Evolutionary conservation across 1,140 invertebrate species (phyloP).

Genomic region (Chlorops oryzae): DNA sequence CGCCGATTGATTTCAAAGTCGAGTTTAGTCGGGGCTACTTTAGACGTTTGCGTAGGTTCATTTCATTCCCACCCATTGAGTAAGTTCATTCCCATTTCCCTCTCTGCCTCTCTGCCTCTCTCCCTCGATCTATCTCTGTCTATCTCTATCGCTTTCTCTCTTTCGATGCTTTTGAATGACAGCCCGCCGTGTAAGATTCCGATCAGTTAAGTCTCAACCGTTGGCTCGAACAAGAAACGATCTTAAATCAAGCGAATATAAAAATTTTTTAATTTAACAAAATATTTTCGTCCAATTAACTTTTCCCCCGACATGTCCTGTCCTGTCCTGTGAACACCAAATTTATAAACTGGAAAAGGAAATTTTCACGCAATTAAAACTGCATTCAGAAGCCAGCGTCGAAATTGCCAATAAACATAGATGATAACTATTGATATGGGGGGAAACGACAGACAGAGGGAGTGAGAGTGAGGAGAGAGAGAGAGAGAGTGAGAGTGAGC

Average conservation of each 20-base stretch:
- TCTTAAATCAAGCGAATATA: too few species aligned
- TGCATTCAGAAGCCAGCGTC: too few species aligned
- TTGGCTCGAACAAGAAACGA: neutral
- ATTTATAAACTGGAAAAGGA: too few species aligned
- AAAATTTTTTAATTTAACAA: too few species aligned
- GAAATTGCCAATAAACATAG: too few species aligned
- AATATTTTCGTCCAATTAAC: slow-evolving; percentile 42
- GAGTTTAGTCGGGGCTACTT: neutral
- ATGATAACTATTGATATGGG: too few species aligned
- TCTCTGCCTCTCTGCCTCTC: neutral
- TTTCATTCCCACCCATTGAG: too few species aligned
- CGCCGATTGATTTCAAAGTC: neutral
- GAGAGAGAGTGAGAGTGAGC: too few species aligned
- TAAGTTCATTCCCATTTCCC: neutral
- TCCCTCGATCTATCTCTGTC: neutral
- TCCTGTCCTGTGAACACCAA: neutral
- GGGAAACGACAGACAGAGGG: too few species aligned
- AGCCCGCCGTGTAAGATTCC: neutral
- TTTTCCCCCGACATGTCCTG: slow-evolving; percentile 21
- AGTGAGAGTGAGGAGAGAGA: too few species aligned
- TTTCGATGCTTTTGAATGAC: neutral
- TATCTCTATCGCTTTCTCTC: neutral
- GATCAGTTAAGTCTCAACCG: neutral
- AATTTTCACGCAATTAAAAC: slow-evolving; percentile 34
- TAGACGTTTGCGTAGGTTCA: neutral